These are phyloP conservation scores for Malurus melanocephalus DNA, from an alignment of 2,113 vertebrate species.

Conservation along the genomic window DNA sequence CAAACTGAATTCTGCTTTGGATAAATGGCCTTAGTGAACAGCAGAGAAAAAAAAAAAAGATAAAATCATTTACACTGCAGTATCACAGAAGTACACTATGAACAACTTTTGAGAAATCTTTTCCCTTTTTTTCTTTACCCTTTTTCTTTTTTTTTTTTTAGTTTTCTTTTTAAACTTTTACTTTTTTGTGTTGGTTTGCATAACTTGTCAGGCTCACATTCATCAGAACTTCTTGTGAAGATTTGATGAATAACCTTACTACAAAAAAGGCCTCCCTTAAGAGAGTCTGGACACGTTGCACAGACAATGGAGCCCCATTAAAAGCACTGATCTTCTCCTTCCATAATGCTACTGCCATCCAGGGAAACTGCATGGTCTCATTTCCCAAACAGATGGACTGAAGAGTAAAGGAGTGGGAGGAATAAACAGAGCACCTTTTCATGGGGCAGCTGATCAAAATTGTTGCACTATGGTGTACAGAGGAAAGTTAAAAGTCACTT, in stretches of 20 bases:
- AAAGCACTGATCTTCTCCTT: background rate
- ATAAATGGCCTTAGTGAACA: background rate
- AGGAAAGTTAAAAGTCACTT: background rate
- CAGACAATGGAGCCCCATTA: background rate
- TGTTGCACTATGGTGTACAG: background rate
- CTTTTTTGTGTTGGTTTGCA: background rate
- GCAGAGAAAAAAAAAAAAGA: background rate
- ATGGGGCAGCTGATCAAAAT: background rate
- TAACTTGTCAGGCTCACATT: background rate
- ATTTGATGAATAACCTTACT: background rate
- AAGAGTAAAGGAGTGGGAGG: background rate
- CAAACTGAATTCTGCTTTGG: background rate
- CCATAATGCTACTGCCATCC: background rate
- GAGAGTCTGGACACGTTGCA: background rate
- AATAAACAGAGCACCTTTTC: background rate
- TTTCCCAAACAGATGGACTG: background rate
- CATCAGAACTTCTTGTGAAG: background rate
- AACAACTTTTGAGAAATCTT: background rate
- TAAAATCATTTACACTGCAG: background rate
- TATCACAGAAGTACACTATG: background rate
- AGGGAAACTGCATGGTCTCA: background rate
- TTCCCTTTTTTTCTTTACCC: background rate
- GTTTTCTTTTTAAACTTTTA: background rate
- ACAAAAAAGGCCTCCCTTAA: background rate
- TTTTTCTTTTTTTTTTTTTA: no score